Evolutionary conservation across 2,888 invertebrate species (phyloP).

Genomic region (Tubulanus polymorphus): DNA sequence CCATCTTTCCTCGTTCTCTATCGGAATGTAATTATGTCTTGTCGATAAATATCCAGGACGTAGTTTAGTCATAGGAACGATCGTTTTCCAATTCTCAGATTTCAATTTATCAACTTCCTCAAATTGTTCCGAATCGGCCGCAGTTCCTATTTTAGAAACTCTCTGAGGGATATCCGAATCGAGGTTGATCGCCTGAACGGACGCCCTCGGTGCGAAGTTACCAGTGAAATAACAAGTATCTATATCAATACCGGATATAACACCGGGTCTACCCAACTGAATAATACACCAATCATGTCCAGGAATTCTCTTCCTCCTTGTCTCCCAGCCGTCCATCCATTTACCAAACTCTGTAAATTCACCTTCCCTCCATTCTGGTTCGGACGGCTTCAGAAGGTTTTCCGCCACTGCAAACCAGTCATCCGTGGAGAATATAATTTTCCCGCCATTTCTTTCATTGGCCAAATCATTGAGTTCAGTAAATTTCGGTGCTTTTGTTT

Average conservation of each 20-base stretch:
- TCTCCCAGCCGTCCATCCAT: conserved; percentile 46
- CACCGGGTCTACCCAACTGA: conserved; percentile 32
- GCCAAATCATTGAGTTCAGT: no score
- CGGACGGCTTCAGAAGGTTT: conserved; percentile 24
- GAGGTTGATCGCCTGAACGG: conserved; percentile 30
- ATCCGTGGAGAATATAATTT: conserved; percentile 34
- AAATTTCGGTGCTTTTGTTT: no score
- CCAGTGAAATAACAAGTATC: conserved; percentile 38
- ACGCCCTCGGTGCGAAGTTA: conserved; percentile 30
- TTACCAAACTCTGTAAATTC: conserved; percentile 37
- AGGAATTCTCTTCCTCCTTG: conserved; percentile 29
- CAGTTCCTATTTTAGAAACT: conserved; percentile 19
- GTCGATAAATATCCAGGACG: conserved; percentile 30
- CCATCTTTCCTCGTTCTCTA: conserved; percentile 21
- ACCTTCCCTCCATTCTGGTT: conserved; percentile 26
- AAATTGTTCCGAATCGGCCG: conserved; percentile 20
- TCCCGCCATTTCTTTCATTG: no score
- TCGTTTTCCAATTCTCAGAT: conserved; percentile 30
- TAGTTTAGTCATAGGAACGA: conserved; percentile 23
- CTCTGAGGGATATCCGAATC: conserved; percentile 4
- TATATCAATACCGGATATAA: conserved; percentile 32
- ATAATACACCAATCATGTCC: conserved; percentile 42
- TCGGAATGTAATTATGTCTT: conserved; percentile 30
- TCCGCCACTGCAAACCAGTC: conserved; percentile 38
- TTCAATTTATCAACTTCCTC: conserved; percentile 17